Percentiles rank a stretch among this genome's conserved stretches.
These are phyloP conservation scores for Chionoecetes opilio DNA, from an alignment of 1,140 invertebrate species.

Conservation along the genomic window DNA sequence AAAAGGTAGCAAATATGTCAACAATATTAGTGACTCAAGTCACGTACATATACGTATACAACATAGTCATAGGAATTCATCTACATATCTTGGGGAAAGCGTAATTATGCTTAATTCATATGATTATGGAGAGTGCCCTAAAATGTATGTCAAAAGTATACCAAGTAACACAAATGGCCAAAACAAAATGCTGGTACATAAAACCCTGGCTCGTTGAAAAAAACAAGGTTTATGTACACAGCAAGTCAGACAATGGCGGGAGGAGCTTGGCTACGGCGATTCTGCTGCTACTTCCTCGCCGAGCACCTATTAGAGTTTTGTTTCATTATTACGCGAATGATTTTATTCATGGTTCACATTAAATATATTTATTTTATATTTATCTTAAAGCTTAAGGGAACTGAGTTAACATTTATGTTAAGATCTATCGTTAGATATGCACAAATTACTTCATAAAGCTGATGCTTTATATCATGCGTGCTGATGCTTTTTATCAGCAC, in stretches of 20 bases:
- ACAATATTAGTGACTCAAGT: neutral
- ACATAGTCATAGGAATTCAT: conserved; percentile 20
- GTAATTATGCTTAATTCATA: conserved; percentile 20
- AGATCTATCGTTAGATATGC: neutral
- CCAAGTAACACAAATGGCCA: neutral
- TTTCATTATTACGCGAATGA: neutral
- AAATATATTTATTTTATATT: neutral
- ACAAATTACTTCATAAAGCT: no score
- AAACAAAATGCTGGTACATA: neutral
- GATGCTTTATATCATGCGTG: no score
- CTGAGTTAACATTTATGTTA: neutral
- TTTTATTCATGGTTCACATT: neutral
- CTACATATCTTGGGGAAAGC: neutral
- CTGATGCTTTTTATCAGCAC: no score
- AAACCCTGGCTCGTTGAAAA: neutral
- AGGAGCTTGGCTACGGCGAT: neutral
- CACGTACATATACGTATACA: conserved; percentile 11
- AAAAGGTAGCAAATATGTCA: neutral
- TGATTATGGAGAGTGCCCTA: neutral
- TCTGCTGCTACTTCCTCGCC: neutral
- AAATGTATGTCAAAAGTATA: neutral
- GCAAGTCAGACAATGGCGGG: neutral
- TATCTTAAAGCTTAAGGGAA: neutral
- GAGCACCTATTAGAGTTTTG: neutral
- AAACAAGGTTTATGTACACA: neutral